Percentiles rank a stretch among this genome's conserved stretches.
phyloP scores from a whole-genome alignment of 2,797 vertebrate genomes.

The Xyrichtys novacula region DNA sequence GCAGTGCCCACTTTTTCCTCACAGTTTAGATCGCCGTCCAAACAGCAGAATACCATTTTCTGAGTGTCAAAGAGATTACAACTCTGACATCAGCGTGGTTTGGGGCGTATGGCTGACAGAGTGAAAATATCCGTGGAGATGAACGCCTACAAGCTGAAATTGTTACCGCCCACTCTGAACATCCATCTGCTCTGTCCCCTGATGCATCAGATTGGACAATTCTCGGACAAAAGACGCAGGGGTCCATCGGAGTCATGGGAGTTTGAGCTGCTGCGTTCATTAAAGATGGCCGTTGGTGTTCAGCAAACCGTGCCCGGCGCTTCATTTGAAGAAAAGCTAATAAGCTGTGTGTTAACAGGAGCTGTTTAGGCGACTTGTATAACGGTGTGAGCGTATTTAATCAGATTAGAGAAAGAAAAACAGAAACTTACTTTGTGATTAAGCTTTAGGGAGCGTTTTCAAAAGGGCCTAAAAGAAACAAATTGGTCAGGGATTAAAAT shows the following conservation, averaged over 20 bases:
- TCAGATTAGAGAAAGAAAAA: constrained; percentile 5
- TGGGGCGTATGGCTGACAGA: constrained; percentile 66
- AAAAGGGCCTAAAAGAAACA: not conserved
- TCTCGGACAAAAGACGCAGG: constrained; percentile 49
- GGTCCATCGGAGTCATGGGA: constrained; percentile 37
- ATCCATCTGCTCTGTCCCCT: constrained; percentile 67
- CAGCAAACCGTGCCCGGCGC: constrained; percentile 13
- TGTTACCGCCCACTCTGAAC: constrained; percentile 55
- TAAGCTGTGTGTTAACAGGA: constrained; percentile 5
- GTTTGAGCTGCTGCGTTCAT: constrained; percentile 42
- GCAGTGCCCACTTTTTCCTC: constrained; percentile 60
- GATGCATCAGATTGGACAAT: constrained; percentile 38
- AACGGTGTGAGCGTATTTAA: not conserved
- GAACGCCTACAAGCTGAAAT: constrained; percentile 59
- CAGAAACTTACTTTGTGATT: constrained; percentile 14
- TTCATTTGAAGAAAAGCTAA: constrained; percentile 20
- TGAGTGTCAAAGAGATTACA: constrained; percentile 78
- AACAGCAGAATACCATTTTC: constrained; percentile 78
- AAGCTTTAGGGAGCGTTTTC: not conserved
- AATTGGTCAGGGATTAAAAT: not conserved
- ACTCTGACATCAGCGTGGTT: constrained; percentile 71
- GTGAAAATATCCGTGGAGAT: constrained; percentile 69
- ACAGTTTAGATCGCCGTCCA: constrained; percentile 73
- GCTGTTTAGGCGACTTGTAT: too few relatives aligned
- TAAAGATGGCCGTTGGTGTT: constrained; percentile 45